Base-by-base conservation (phyloP, 2,888 invertebrate species). In the Lasiommata megera region DNA sequence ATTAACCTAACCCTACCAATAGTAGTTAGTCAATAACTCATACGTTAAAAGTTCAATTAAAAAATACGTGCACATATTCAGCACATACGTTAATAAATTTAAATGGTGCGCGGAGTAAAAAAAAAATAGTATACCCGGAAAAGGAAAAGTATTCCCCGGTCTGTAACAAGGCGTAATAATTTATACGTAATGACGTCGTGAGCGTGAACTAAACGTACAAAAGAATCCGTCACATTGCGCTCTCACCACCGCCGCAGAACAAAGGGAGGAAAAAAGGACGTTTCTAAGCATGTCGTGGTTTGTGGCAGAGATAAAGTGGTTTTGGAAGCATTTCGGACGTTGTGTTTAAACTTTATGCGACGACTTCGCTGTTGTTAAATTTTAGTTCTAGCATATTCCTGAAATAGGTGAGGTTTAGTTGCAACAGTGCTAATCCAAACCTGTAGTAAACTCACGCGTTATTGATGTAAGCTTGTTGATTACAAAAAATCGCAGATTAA, bases 281-380 rank as follows among this genome's bases (percentile, higher is more conserved):
- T 44, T 56, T 54, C 50, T 44, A 51, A 57, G 54, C 54, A 46
- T 44, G 57, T 46, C 57, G 36, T 41, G 54, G 44, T 46, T 16
- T 43, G 14, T 60, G 60, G 57, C 57, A 60, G 54, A 60, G 60
- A 60, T 60, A 54, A 57, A 60, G 57, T 47, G 60, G 54, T 41
- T 53, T 43, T 11, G 40, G 28, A 36, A 40, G 28, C 14, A 29
- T 51, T 12, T 43, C 23, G 16, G 29, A 31, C 46, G 16, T 31
- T 6, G 7, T 17, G 38, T 40, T 31, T 31, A 29, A 46, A 16
- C 34, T 34, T 31, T 31, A 31, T 1, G 34, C 34, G 34, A 11
- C 11, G 11, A 2, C 23, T 23, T 23, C 23, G 23, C 23, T 5
- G 23, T 23, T 23, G 23, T 23, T 23, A 23, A 23, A 23, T 23